Percentiles rank a stretch among this genome's conserved stretches.
Evolutionary conservation across 2,888 invertebrate species (phyloP).

Genomic region (Phengaris alcon): DNA sequence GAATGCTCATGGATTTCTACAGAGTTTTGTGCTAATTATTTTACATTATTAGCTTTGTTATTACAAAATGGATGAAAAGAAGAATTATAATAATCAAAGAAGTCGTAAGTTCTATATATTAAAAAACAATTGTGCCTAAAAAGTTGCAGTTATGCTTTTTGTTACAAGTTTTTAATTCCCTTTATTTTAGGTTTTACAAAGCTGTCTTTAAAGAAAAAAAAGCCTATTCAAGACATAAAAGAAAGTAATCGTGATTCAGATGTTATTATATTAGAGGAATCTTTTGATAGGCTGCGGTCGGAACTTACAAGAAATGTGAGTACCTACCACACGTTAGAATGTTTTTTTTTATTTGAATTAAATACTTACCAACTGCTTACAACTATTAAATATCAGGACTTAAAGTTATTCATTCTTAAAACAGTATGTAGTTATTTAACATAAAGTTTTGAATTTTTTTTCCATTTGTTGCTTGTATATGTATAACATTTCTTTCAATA

Average conservation of each 20-base stretch:
- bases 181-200: constrained; percentile 59
- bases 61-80: constrained; percentile 51
- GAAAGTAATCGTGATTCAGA: constrained; percentile 56
- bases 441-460: too few species aligned
- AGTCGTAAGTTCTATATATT: constrained; percentile 50
- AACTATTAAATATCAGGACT: too few species aligned
- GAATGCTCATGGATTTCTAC: constrained; percentile 12
- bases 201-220: constrained; percentile 65
- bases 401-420: too few species aligned
- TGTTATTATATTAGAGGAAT: constrained; percentile 63
- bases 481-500: too few species aligned
- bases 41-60: constrained; percentile 8
- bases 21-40: constrained; percentile 5
- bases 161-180: neutral
- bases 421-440: too few species aligned
- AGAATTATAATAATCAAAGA: constrained; percentile 45
- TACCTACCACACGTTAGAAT: constrained; percentile 37
- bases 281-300: constrained; percentile 57
- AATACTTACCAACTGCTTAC: too few species aligned
- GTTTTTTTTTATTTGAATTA: too few species aligned
- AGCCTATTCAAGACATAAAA: constrained; percentile 45
- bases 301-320: constrained; percentile 56
- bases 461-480: too few species aligned
- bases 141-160: neutral
- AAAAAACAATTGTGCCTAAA: neutral